Evolutionary conservation across 2,888 invertebrate species (phyloP), one percentile per base, ranked within the genome.

Genomic region (Aromia moschata): DNA sequence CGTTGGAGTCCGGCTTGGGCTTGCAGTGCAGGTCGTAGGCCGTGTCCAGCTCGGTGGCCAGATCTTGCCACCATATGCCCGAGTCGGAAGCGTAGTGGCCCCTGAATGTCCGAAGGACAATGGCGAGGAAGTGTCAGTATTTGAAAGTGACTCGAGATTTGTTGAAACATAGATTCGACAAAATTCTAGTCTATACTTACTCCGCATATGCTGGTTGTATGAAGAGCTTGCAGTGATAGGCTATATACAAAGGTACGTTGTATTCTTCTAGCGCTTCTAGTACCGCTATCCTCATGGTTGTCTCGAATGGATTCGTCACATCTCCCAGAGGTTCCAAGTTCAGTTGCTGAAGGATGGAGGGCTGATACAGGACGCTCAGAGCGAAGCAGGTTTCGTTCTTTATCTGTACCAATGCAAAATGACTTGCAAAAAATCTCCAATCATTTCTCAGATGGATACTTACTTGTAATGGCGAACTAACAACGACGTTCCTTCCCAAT

Each of bases 11-110:
- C 7, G 82, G 84, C 73, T 89, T 88, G 2, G 89, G 85, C 2
- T 84, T 84, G 73, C 93, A 93, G 58, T 85, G 84, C 66, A 91
- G 81, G 71, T 90, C 88, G 57, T 87, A 85, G 0, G 88, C 84
- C 0, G 83, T 83, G 41, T 88, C 89, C 59, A 89, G 80, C 67
- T 89, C 87, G 2, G 84, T 85, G 0, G 87, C 87, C 59, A 93
- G 78, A 66, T 93, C 92, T 81, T 87, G 88, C 93, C 93, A 93
- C 89, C 91, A 92, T 38, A 93, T 86, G 1, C 90, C 89, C 57
- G 85, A 85, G 0, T 87, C 86, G 18, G 90, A 89, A 9, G 89
- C 85, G 70, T 89, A 87, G 74, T 90, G 90, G 58, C 88, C 88
- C 69, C 86, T 89, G 70, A 11, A 76, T n/a, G n/a, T n/a, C n/a